Evolutionary conservation across 1,140 invertebrate genomes (phyloP), one percentile per base, ranked within the genome.

Genomic region (Hylaeus volcanicus): DNA sequence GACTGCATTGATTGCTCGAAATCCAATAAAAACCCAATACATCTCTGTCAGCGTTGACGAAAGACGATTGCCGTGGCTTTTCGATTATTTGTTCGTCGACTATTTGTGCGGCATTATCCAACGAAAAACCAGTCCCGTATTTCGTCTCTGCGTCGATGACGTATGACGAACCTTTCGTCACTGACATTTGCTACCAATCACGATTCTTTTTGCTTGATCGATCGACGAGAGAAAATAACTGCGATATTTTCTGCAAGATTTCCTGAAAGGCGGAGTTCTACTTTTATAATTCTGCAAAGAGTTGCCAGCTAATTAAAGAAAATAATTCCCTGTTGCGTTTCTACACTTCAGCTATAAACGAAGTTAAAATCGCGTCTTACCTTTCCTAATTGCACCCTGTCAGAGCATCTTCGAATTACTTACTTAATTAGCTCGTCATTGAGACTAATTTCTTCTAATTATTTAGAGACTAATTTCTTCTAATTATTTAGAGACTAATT

Each of bases 11-110:
- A 90, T 88, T 87, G 84, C 74, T 65, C 74, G 73, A 88, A 90
- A 89, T 79, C 83, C 85, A 86, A 90, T 88, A 87, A 90, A 88
- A 88, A 89, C 87, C 85, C 85, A 88, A 87, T 88, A 88, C 82
- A 75, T 87, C 79, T 70, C 65, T 86, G 86, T 86, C 86, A 84
- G 58, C 51, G 55, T 45, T 63, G 80, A 82, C 66, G 80, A 73
- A 82, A 79, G 75, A 78, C 75, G 80, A 82, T 72, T 72, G 53
- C 75, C 75, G n/a, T 63, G 69, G 69, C 26, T 79, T 82, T 82
- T 77, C 79, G 65, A 78, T 81, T 81, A 81, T 81, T 81, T 81
- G 41, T 61, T 15, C 79, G 74, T 56, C 66, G 41, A 9, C 60
- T 15, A 68, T 65, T 65, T 63, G 26, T 60, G 64, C 41, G 12